Percentiles rank a stretch among this genome's conserved stretches.
These are phyloP conservation scores for Lasioglossum zephyrum DNA, from an alignment of 2,888 invertebrate species.

Conservation along the genomic window DNA sequence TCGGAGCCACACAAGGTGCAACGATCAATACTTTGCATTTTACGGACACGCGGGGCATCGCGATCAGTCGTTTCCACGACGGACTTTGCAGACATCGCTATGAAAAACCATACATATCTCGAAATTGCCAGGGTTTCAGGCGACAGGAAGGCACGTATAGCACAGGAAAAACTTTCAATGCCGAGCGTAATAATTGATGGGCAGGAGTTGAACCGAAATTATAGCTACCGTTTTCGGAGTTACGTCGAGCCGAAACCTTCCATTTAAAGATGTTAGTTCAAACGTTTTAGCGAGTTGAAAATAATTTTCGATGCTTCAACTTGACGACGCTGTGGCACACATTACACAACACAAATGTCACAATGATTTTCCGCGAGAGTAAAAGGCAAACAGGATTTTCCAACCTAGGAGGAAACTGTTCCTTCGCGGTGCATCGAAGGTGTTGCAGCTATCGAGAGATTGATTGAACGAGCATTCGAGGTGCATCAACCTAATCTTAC, in stretches of 20 bases:
- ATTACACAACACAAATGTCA: not conserved
- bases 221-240: not conserved
- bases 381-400: not conserved
- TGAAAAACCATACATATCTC: not conserved
- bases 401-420: not conserved
- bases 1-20: conserved; percentile 30
- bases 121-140: not conserved
- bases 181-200: not conserved
- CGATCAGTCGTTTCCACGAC: conserved; percentile 14
- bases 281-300: not conserved
- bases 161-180: not conserved
- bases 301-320: not conserved
- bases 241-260: not conserved
- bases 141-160: not conserved
- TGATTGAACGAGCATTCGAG: not conserved
- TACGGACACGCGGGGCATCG: conserved; percentile 10
- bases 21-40: conserved; percentile 53
- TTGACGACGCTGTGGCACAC: not conserved
- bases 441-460: not conserved
- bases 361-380: not conserved
- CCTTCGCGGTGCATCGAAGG: no score
- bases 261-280: no score
- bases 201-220: not conserved
- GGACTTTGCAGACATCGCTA: not conserved
- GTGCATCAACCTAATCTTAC: conserved; percentile 4